Base-by-base conservation (phyloP, 2,888 invertebrate genomes). In the Tenthredo amoena region DNA sequence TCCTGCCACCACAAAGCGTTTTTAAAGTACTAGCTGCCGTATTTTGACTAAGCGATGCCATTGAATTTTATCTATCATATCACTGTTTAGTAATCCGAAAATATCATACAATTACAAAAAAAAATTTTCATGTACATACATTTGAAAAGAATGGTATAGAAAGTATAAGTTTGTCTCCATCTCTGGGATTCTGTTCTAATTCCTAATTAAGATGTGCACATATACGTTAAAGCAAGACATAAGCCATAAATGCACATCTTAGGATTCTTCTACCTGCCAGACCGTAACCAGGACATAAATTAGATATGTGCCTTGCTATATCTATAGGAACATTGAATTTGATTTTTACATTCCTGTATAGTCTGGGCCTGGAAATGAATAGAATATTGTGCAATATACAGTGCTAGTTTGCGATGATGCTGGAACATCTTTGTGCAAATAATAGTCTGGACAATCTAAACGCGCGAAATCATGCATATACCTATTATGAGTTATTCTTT, bases 1-100 rank as follows among this genome's bases (percentile, higher is more conserved):
- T n/a, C 37, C 81, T 65, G 31, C 40, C 81, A 81, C 81, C 81
- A 62, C 4, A 43, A 81, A 81, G 62, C 26, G 65, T 81, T 58
- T 81, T 37, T 81, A 37, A 58, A 21, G n/a, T 79, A 79, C 47
- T 47, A 47, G 79, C 62, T 40, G 58, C 58, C 37, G 21, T 37
- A 79, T 58, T 79, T 79, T 58, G 58, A 79, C 40, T 12, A 10
- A 58, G 58, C 40, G 12, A 58, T 76, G 37, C 31, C 40, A 40
- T 18, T 15, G 15, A 47, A 76, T 47, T 47, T 47, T 5, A 50
- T 72, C 7, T 21, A 2, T 50, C 15, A 9, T 77, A 47, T 77
- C 77, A 26, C 18, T 47, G 10, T 15, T 77, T n/a, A 68, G 68
- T 68, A 26, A 68, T 34, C 34, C 6, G 6, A 34, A 12, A 68